A percentile compares a stretch with the other conserved stretches of the same genome.
phyloP scores from a whole-genome alignment of 2,888 invertebrate genomes.

The Aporophyla nigra region DNA sequence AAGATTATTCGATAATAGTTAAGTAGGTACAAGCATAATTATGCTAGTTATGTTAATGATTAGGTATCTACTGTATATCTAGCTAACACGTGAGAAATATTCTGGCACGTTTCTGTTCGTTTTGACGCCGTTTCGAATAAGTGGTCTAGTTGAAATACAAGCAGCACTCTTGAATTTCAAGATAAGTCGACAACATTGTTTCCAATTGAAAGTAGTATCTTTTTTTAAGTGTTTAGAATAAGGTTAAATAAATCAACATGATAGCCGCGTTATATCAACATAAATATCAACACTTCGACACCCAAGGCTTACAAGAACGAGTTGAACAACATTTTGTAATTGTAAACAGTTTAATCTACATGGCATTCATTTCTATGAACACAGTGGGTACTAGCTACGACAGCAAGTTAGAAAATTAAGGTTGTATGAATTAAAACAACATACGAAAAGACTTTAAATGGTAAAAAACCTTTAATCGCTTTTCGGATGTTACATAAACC shows the following conservation, averaged over 20 bases:
- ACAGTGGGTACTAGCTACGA: neutral
- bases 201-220: conserved; percentile 10
- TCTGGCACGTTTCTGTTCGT: conserved; percentile 8
- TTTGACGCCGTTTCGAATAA: neutral
- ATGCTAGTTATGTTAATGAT: conserved; percentile 14
- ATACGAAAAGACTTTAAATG: neutral
- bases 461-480: neutral
- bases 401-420: neutral
- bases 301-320: neutral
- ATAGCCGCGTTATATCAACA: conserved; percentile 10
- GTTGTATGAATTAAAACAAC: neutral
- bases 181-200: conserved; percentile 16
- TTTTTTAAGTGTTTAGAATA: conserved; percentile 36
- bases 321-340: neutral
- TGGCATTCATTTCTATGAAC: neutral
- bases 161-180: conserved; percentile 17
- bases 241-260: conserved; percentile 15
- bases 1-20: neutral
- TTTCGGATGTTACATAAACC: too few relatives aligned
- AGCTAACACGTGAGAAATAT: neutral
- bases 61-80: neutral
- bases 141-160: conserved; percentile 10
- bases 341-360: conserved; percentile 1
- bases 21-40: neutral
- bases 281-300: neutral